Base-by-base conservation (phyloP, 2,888 invertebrate genomes). In the Synanthedon formicaeformis region DNA sequence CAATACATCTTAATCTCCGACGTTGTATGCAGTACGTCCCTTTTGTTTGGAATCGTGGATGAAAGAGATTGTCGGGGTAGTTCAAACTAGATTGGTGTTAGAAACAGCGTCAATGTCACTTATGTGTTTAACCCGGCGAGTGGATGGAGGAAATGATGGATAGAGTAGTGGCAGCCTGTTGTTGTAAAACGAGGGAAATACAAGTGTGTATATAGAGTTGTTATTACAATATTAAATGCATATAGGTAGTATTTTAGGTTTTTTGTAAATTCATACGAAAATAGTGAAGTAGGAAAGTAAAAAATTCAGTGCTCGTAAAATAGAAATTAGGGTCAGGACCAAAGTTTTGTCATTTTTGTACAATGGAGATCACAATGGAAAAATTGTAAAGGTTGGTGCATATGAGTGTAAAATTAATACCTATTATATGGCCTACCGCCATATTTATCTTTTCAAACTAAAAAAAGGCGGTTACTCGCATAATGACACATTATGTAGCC, bases 71-170 rank as follows among this genome's bases (percentile, higher is more conserved):
- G 62, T 62, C 61, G 57, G 52, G 56, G 64, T 55, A 65, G 49
- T 27, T 50, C 50, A 50, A 50, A 34, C n/a, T 12, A 18, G n/a
- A 80, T 49, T 75, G 81, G 66, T 63, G 64, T 60, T 59, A 54
- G 16, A 59, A 63, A 71, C 66, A 73, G 82, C 78, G 83, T 87
- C 86, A 86, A 82, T 87, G 86, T 87, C 86, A 87, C 86, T 86
- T 87, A 87, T 81, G 82, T 84, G 84, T 78, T 85, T 85, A 84
- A 85, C 84, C 84, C 85, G 86, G 73, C 82, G 86, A 85, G 80
- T 81, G 83, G 84, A 82, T 83, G 82, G 82, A 84, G 83, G 82
- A 85, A 85, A 87, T 86, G 86, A 86, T 86, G 67, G 81, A 87
- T 87, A 70, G 73, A 65, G 63, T 69, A 78, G 73, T 77, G 70